Conservation (phyloP, 2,888 invertebrate genomes). For the Pherbina coryleti region DNA sequence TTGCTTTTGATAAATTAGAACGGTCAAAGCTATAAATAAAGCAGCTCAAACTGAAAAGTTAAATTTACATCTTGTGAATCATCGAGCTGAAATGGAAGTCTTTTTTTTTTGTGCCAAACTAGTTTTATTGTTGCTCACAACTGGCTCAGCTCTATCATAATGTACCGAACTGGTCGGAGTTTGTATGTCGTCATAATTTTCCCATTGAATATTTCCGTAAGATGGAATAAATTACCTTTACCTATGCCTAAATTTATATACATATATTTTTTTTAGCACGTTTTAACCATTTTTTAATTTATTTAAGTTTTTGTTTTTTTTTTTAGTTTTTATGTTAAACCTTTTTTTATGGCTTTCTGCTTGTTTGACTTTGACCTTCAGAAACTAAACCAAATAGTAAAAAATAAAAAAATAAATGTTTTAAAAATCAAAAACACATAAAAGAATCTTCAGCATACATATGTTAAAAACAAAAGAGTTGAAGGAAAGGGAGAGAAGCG, state of each 20-base stretch:
- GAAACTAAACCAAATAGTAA: conserved; percentile 10
- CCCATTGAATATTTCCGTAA: background rate
- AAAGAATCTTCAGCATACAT: conserved; percentile 8
- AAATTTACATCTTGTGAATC: too few relatives aligned
- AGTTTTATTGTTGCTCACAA: too few relatives aligned
- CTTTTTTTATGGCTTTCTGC: conserved; percentile 5
- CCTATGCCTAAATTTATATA: too few relatives aligned
- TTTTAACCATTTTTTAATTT: background rate
- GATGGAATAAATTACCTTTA: background rate
- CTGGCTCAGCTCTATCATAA: too few relatives aligned
- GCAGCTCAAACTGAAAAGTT: too few relatives aligned
- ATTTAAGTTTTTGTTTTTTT: background rate
- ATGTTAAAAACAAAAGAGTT: background rate
- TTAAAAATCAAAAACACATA: background rate
- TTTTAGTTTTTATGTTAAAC: background rate
- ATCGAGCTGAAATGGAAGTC: too few relatives aligned
- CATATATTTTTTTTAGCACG: background rate
- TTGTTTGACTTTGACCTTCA: background rate
- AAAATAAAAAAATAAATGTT: too few relatives aligned
- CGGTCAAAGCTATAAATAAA: too few relatives aligned
- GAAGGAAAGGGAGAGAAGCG: background rate
- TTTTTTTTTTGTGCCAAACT: too few relatives aligned
- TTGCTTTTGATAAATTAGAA: too few relatives aligned
- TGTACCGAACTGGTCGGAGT: too few relatives aligned
- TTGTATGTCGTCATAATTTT: background rate